Conservation (phyloP, 2,797 vertebrate genomes). For the Mormyrops boulengeri region DNA sequence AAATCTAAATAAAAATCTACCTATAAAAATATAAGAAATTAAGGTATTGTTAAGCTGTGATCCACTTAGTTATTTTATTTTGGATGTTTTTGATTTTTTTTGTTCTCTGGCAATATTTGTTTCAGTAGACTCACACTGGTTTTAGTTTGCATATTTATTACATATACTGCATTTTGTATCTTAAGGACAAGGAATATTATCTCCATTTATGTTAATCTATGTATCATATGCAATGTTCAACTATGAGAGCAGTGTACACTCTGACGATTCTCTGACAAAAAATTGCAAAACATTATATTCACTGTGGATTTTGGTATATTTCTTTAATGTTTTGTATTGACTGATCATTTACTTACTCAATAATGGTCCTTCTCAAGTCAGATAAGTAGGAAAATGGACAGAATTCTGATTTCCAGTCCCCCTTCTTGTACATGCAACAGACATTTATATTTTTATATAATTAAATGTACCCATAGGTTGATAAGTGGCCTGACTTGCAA, state of each 20-base stretch:
- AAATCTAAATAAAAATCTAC: not conserved
- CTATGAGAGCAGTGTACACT: not conserved
- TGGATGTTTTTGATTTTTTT: not conserved
- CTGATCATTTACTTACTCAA: not conserved
- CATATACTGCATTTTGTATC: not conserved
- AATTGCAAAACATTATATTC: not conserved
- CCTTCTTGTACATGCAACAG: not conserved
- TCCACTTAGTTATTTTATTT: not conserved
- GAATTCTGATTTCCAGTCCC: not conserved
- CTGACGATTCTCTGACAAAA: not conserved
- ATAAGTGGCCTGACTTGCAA: not conserved
- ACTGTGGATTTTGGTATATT: not conserved
- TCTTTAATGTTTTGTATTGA: not conserved
- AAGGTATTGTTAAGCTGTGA: not conserved
- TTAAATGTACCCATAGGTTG: not conserved
- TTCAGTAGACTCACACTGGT: not conserved
- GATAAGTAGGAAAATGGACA: not conserved
- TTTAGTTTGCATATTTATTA: not conserved
- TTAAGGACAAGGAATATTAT: not conserved
- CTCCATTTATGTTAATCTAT: not conserved
- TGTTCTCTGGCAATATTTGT: not conserved
- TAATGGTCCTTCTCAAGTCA: not conserved
- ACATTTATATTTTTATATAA: not conserved
- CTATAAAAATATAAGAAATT: not conserved
- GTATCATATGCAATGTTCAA: not conserved